Evolutionary conservation across 2,888 invertebrate genomes (phyloP).

Genomic region (Himalopsyche tibetana): DNA sequence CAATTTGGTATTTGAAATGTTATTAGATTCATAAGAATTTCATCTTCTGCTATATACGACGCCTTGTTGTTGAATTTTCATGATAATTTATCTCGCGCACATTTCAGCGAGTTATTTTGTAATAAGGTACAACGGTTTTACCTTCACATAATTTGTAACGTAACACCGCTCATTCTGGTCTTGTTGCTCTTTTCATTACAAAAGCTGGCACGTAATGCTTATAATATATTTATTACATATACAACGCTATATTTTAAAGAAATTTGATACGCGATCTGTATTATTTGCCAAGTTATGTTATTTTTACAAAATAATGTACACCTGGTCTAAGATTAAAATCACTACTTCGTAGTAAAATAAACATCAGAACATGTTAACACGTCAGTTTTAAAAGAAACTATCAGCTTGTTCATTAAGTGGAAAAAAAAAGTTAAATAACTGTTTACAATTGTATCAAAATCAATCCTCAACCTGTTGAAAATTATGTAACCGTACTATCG

Average conservation of each 20-base stretch:
- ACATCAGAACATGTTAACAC: too few species aligned
- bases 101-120: constrained; percentile 30
- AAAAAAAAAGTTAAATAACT: too few species aligned
- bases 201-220: neutral
- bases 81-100: constrained; percentile 31
- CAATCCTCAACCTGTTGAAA: too few species aligned
- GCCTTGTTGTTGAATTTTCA: neutral
- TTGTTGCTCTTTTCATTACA: constrained; percentile 1
- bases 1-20: neutral
- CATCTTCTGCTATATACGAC: neutral
- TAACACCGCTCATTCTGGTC: neutral
- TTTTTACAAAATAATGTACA: too few species aligned
- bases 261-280: neutral
- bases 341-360: too few species aligned
- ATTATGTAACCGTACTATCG: too few species aligned
- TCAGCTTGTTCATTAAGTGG: too few species aligned
- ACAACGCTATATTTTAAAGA: neutral
- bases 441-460: too few species aligned
- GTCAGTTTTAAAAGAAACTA: too few species aligned
- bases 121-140: constrained; percentile 30
- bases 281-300: neutral
- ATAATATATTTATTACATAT: neutral
- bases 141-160: constrained; percentile 31
- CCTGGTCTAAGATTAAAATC: too few species aligned
- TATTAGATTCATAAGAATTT: neutral